Base-by-base conservation (phyloP, 2,113 vertebrate species). In the Ivindomyrus marchei region DNA sequence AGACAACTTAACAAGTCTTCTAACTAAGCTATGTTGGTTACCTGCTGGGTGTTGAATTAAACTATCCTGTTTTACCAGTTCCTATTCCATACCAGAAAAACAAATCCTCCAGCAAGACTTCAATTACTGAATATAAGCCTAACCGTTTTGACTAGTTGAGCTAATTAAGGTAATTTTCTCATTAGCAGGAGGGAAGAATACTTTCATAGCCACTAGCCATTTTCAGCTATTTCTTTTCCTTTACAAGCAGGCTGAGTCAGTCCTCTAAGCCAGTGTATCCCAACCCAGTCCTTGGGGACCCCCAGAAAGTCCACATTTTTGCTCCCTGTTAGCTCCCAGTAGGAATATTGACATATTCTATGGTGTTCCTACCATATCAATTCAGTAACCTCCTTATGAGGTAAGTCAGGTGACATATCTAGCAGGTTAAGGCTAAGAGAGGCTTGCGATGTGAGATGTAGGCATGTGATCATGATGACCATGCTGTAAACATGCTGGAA, bases 401-500 rank as follows among this genome's bases (percentile, higher is more conserved):
- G 13, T 56, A 15, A 21, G 46, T 27, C 24, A 15, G 58, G 10
- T 21, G 31, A 88, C 19, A 50, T 49, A 45, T 15, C 31, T 56
- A 21, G 27, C 27, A 56, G 31, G 21, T 10, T 15, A 15, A 53
- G 15, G 47, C 31, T 19, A 9, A 50, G 31, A 6, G 85, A 56
- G 10, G 50, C 24, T 36, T 52, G 85, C 24, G 31, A 58, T 17
- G 52, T 56, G 87, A 88, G 13, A 88, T 56, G 87, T 56, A 19
- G 31, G 50, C 52, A 58, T 58, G 31, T 52, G 52, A 8, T 58
- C 31, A 21, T 36, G 52, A 88, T 36, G 52, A 62, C 7, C 31
- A 21, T 88, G 87, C 87, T 88, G 50, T 13, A 58, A 47, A 87
- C 86, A 87, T 87, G 86, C 86, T 87, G 21, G 50, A 27, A 87